Conservation (phyloP, 2,113 vertebrate genomes). For the Entosphenus tridentatus region DNA sequence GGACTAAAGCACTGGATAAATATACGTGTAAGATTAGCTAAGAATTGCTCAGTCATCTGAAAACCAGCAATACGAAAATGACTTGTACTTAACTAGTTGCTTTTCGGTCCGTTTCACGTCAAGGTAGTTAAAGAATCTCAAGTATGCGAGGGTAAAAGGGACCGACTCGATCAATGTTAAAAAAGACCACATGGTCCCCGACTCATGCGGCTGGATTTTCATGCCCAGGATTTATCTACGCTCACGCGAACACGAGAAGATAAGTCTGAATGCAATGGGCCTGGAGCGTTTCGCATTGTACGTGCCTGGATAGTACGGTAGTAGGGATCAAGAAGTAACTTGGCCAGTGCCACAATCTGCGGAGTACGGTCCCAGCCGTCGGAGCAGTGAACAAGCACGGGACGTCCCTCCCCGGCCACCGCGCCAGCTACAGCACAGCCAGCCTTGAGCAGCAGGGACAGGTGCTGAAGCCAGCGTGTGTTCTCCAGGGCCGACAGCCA, state of each 20-base stretch:
- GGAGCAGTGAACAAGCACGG: slow-evolving; percentile 80
- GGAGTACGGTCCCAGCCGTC: slow-evolving; percentile 94
- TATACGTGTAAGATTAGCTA: too few species aligned
- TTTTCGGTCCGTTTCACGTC: too few species aligned
- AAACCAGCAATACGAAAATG: too few species aligned
- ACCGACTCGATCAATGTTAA: too few species aligned
- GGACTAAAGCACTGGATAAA: too few species aligned
- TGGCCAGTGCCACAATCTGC: slow-evolving; percentile 73
- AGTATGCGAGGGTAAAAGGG: too few species aligned
- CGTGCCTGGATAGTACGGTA: slow-evolving; percentile 82
- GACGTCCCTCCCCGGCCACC: slow-evolving; percentile 64
- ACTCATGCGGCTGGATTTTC: too few species aligned
- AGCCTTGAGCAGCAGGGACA: slow-evolving; percentile 88
- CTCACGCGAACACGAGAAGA: neutral
- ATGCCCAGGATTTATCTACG: slow-evolving; percentile 4
- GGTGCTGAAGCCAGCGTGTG: slow-evolving; percentile 91
- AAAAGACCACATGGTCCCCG: too few species aligned
- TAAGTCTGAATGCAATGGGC: too few species aligned
- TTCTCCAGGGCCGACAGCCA: slow-evolving; percentile 90
- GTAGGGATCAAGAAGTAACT: slow-evolving; percentile 77
- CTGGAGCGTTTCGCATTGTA: neutral
- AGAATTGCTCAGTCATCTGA: too few species aligned
- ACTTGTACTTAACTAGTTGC: too few species aligned
- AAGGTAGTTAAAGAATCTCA: too few species aligned
- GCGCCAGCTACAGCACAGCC: slow-evolving; percentile 67